Conservation (phyloP, 2,113 vertebrate genomes). For the Caloenas nicobarica region DNA sequence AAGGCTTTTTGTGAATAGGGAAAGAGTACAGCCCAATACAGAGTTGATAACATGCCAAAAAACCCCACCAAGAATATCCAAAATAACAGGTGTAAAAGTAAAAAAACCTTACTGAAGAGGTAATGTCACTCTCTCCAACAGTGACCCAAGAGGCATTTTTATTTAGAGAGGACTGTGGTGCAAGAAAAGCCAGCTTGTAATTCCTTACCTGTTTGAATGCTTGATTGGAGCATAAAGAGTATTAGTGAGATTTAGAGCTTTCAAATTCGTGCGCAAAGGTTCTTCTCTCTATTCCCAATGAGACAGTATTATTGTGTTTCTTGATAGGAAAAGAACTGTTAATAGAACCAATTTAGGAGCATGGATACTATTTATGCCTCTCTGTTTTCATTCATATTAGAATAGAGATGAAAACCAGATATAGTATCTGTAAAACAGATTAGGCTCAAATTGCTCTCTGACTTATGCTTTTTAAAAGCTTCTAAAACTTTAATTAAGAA, state of each 20-base stretch:
- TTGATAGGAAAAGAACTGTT: slow-evolving; percentile 45
- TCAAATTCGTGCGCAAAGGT: slow-evolving; percentile 7
- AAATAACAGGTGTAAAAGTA: background rate
- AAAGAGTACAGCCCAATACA: background rate
- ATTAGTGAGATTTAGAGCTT: background rate
- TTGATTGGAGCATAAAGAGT: background rate
- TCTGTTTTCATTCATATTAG: slow-evolving; percentile 46
- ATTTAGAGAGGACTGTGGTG: background rate
- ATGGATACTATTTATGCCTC: slow-evolving; percentile 44
- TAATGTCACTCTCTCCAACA: background rate
- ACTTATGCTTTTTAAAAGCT: slow-evolving; percentile 30
- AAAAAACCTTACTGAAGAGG: background rate
- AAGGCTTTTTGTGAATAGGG: background rate
- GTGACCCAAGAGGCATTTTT: background rate
- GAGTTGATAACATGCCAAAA: background rate
- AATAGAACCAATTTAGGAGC: slow-evolving; percentile 29
- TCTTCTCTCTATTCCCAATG: background rate
- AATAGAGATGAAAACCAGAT: slow-evolving; percentile 26
- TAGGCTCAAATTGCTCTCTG: slow-evolving; percentile 33
- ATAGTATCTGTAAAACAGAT: slow-evolving; percentile 11
- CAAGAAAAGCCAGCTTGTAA: background rate
- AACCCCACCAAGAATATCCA: background rate
- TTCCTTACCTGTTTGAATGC: background rate
- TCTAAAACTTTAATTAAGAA: slow-evolving; percentile 66
- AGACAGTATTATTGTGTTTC: background rate